phyloP scores from a whole-genome alignment of 2,888 invertebrate species.

The Eurytoma californica region DNA sequence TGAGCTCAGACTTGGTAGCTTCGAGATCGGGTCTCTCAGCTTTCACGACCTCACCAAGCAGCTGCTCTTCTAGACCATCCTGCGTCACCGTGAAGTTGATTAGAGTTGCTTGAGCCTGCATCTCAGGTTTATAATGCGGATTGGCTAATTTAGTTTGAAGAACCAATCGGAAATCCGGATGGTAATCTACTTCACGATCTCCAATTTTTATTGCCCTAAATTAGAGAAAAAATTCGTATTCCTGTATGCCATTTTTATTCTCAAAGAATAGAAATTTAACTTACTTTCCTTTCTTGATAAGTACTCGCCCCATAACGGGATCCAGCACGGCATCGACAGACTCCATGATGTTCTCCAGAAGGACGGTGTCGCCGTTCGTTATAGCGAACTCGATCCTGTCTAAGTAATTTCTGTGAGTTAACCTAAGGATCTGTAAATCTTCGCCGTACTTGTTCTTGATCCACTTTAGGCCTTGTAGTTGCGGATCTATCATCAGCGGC shows the following conservation, averaged over 20 bases:
- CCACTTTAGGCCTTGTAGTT: constrained; percentile 95
- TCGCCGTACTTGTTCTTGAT: constrained; percentile 91
- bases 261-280: constrained; percentile 48
- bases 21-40: constrained; percentile 95
- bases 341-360: constrained; percentile 94
- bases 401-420: constrained; percentile 89
- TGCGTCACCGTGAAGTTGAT: constrained; percentile 97
- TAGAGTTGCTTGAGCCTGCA: constrained; percentile 96
- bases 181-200: constrained; percentile 93
- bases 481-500: constrained; percentile 97
- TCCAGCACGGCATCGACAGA: constrained; percentile 92
- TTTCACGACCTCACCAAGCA: constrained; percentile 94
- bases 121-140: constrained; percentile 97
- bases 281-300: constrained; percentile 89
- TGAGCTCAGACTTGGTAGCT: constrained; percentile 86
- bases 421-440: constrained; percentile 83
- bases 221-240: neutral
- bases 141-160: constrained; percentile 95
- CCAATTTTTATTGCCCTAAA: constrained; percentile 86
- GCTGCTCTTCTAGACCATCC: constrained; percentile 94
- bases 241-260: neutral
- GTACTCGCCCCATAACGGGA: constrained; percentile 89
- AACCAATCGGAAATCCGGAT: constrained; percentile 87
- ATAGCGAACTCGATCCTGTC: constrained; percentile 88
- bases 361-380: constrained; percentile 83